Evolutionary conservation across 2,888 invertebrate species (phyloP), one percentile per base, ranked within the genome.

Genomic region (Merodon equestris): DNA sequence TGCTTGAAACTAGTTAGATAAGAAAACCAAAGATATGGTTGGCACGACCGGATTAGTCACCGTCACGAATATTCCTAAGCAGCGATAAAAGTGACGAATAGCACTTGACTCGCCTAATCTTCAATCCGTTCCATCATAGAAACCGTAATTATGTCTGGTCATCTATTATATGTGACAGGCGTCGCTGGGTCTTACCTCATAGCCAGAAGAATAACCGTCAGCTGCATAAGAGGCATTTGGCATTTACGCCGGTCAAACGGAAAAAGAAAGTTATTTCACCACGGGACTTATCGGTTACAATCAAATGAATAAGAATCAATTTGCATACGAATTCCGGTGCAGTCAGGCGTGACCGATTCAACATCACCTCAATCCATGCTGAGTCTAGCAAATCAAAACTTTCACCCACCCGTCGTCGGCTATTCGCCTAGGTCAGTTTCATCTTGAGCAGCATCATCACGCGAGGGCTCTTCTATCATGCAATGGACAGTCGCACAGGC

Each of bases 351-450:
- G 19, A 58, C 68, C 38, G 56, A 27, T 27, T 27, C 7, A 27
- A 27, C 27, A 36, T 12, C 36, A 19, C 14, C 36, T 3, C 10
- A 42, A 27, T 27, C 44, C 34, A 13, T 44, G 44, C 54, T 19
- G 0, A 9, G 0, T n/a, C 9, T 27, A 9, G 4, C n/a, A 4
- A 42, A 27, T 27, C 36, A 51, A 53, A 57, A 77, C 77, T 77
- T 77, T 77, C 77, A 73, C 77, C 66, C 53, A 36, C 57, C 44
- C 50, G 13, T 44, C 61, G 36, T 40, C 10, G 10, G 18, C 9
- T 18, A 36, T 64, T 73, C 9, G 48, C 48, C 67, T 73, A 77
- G 77, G 73, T 77, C 77, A 77, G 77, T 77, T 68, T 57, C 40
- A 63, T 50, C 58, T 61, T 73, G 73, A 57, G 27, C 48, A 76